A percentile compares a stretch with the other conserved stretches of the same genome.
Conservation (phyloP, 2,888 invertebrate species). For the Parascotia fuliginaria region DNA sequence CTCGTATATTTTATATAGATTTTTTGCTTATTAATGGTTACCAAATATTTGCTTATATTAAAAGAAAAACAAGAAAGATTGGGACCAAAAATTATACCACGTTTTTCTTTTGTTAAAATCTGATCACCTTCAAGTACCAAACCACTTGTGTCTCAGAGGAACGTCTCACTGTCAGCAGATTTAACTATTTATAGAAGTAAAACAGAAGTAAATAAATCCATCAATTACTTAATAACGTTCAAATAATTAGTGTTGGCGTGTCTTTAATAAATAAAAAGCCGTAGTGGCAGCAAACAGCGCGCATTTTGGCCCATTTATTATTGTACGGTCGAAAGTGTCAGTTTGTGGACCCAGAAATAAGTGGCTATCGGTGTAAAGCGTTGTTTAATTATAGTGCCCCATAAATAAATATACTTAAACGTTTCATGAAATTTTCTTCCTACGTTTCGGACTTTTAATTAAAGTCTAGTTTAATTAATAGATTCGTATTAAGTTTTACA, state of each 20-base stretch:
- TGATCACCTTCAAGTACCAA: no score
- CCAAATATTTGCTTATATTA: no score
- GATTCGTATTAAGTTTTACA: conserved; percentile 13
- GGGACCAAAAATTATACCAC: no score
- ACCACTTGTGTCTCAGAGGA: no score
- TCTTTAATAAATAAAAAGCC: conserved; percentile 35
- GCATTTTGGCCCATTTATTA: conserved; percentile 35
- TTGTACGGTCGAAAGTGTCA: conserved; percentile 37
- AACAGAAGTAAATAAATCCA: conserved; percentile 2
- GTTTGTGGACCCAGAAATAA: conserved; percentile 39
- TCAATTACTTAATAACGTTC: conserved; percentile 13
- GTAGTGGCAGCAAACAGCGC: conserved; percentile 28
- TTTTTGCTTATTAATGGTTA: no score
- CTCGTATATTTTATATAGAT: neutral
- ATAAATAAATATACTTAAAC: conserved; percentile 11
- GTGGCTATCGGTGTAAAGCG: conserved; percentile 32
- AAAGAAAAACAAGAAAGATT: no score
- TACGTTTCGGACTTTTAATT: conserved; percentile 9
- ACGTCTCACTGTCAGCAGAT: no score
- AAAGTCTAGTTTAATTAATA: conserved; percentile 15
- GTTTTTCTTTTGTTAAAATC: no score
- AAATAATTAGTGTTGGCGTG: conserved; percentile 28
- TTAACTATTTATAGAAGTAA: no score
- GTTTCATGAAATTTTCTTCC: conserved; percentile 9
- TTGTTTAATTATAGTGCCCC: conserved; percentile 23